A percentile compares a stretch with the other conserved stretches of the same genome.
phyloP scores from a whole-genome alignment of 2,797 vertebrate species.

The Carduelis carduelis region DNA sequence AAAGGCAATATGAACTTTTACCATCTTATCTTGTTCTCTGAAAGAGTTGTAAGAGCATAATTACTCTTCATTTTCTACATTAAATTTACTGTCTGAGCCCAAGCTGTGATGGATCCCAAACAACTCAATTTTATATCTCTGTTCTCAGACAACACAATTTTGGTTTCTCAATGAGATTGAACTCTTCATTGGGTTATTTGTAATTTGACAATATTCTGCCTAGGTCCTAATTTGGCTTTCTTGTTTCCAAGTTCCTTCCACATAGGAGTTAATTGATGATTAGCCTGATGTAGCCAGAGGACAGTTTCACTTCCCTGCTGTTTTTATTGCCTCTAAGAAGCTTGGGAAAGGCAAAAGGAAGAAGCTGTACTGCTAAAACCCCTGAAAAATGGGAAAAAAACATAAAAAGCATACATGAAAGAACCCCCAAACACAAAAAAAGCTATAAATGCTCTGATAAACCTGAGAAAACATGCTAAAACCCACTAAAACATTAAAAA shows the following conservation, averaged over 20 bases:
- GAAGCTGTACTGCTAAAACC: neutral
- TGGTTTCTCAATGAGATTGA: neutral
- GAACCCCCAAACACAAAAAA: neutral
- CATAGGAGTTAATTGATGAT: neutral
- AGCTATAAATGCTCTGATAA: neutral
- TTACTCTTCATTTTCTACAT: neutral
- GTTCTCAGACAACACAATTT: neutral
- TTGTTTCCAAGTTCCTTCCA: neutral
- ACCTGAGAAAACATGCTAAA: neutral
- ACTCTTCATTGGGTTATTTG: neutral
- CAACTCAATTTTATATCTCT: neutral
- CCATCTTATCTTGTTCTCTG: neutral
- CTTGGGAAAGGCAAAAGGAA: neutral
- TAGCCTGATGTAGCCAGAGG: neutral
- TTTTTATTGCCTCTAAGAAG: neutral
- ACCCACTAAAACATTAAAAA: neutral
- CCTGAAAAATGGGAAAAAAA: neutral
- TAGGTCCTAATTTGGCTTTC: neutral
- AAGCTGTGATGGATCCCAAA: neutral
- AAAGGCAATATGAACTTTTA: neutral
- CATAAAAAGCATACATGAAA: accelerated
- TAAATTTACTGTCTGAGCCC: neutral
- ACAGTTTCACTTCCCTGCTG: neutral
- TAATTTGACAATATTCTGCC: neutral
- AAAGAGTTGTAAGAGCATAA: neutral